Evolutionary conservation across 2,797 vertebrate species (phyloP).

Genomic region (Crocidura indochinensis): DNA sequence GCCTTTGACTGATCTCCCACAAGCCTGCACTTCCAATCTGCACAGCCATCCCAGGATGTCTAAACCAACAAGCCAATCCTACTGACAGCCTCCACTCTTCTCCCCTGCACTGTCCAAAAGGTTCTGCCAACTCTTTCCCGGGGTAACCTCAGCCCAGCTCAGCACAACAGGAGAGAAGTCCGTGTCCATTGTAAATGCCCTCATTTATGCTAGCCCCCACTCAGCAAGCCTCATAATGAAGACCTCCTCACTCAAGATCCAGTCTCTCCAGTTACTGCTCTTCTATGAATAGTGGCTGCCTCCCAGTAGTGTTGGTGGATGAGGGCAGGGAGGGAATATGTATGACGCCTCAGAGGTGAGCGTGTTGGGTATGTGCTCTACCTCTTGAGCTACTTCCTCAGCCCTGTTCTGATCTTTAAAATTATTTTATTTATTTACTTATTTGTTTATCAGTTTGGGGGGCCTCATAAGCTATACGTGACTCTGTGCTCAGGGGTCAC

Average conservation of each 20-base stretch:
- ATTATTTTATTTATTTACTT: neutral
- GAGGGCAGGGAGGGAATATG: too few relatives aligned
- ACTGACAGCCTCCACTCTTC: neutral
- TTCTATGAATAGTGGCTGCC: too few relatives aligned
- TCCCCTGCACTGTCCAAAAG: neutral
- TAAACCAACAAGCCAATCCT: neutral
- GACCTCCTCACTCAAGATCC: neutral
- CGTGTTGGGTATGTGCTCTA: too few relatives aligned
- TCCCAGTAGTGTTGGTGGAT: too few relatives aligned
- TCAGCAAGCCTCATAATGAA: neutral
- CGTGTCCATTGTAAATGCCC: neutral
- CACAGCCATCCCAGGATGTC: neutral
- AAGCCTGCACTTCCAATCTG: neutral
- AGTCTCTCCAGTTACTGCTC: neutral
- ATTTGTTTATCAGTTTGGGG: neutral
- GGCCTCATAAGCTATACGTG: too few relatives aligned
- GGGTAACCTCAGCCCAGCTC: neutral
- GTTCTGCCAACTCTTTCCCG: neutral
- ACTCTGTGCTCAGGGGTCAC: too few relatives aligned
- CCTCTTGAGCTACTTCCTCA: too few relatives aligned
- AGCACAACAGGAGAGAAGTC: neutral
- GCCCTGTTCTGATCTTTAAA: neutral
- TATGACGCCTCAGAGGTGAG: too few relatives aligned
- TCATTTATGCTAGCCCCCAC: neutral
- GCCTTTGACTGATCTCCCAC: neutral